These are phyloP conservation scores for Microtus obscurus DNA, from an alignment of 2,797 vertebrate genomes.

Conservation along the genomic window DNA sequence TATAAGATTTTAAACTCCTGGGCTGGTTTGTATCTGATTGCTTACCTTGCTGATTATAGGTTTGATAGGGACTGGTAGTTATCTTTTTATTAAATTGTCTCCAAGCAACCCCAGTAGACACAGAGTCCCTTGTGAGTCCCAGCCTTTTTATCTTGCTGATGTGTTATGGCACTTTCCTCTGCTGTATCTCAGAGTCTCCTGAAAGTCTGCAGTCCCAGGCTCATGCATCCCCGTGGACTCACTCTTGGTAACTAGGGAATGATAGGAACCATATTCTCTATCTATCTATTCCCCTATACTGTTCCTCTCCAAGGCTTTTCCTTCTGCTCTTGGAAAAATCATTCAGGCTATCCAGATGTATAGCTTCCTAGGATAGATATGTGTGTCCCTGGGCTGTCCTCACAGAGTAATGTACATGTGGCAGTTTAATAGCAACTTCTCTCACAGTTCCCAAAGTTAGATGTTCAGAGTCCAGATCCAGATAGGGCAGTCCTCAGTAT, in stretches of 20 bases:
- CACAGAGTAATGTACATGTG: too few relatives aligned
- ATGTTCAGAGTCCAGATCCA: neutral
- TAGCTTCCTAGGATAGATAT: neutral
- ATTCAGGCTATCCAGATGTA: too few relatives aligned
- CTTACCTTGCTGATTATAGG: neutral
- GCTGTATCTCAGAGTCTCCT: neutral
- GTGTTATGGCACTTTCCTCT: neutral
- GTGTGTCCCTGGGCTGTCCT: neutral
- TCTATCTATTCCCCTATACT: neutral
- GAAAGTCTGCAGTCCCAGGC: neutral
- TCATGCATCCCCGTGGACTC: neutral
- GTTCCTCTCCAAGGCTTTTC: neutral
- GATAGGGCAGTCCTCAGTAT: neutral
- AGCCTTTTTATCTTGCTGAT: accelerated
- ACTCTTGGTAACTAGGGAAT: neutral
- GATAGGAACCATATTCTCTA: neutral
- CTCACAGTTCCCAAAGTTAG: neutral
- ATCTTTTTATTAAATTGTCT: neutral
- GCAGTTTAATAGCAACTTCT: neutral
- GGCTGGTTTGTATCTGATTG: neutral
- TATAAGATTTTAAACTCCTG: neutral
- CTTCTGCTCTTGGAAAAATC: neutral
- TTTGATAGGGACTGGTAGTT: neutral
- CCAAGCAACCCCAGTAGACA: neutral
- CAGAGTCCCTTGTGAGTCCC: neutral